These are phyloP conservation scores for Myrmecobius fasciatus DNA, from an alignment of 2,113 vertebrate genomes.

Conservation along the genomic window DNA sequence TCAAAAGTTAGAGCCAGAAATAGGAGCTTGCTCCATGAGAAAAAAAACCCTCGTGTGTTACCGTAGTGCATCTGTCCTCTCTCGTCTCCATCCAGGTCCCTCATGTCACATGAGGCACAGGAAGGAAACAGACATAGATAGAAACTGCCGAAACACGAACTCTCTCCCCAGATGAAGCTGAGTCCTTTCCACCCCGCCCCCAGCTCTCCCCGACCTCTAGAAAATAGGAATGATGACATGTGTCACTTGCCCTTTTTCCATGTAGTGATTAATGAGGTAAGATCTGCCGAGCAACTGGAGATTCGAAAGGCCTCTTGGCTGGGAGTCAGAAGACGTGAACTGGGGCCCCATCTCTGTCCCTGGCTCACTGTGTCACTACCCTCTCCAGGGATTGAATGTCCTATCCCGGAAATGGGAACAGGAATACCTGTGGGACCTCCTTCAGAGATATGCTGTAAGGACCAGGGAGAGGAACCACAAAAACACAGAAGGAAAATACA, in stretches of 20 bases:
- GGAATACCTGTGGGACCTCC: neutral
- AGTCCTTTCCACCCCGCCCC: neutral
- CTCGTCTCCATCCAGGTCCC: neutral
- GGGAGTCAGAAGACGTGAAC: neutral
- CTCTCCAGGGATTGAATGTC: neutral
- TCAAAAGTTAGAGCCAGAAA: conserved; percentile 75
- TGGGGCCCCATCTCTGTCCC: neutral
- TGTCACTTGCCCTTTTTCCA: conserved; percentile 33
- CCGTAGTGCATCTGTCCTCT: neutral
- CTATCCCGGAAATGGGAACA: neutral
- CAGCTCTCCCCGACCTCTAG: conserved; percentile 35
- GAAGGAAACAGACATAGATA: neutral
- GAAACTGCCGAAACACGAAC: neutral
- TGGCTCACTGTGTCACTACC: neutral
- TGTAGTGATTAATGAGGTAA: conserved; percentile 57
- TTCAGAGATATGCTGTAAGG: neutral
- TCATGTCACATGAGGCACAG: neutral
- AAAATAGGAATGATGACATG: conserved; percentile 64
- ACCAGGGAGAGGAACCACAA: neutral
- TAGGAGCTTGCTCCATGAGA: conserved; percentile 68
- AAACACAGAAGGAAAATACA: neutral
- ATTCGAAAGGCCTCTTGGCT: conserved; percentile 33
- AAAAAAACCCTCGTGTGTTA: conserved; percentile 14
- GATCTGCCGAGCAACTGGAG: conserved; percentile 58
- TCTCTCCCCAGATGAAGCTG: neutral